Conservation (phyloP, 2,888 invertebrate genomes). For the Cinara cedri region DNA sequence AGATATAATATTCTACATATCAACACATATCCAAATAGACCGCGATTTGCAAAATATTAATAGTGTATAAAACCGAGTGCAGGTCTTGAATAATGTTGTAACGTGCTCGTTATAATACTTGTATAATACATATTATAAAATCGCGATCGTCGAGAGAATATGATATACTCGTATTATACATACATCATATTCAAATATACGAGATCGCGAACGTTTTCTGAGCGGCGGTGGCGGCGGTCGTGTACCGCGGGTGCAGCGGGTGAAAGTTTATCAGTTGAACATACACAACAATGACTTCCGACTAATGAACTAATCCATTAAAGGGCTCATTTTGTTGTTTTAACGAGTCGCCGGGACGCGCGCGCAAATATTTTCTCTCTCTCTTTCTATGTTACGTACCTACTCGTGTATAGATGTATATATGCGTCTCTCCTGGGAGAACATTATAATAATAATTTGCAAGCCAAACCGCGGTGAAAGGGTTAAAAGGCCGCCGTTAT, state of each 20-base stretch:
- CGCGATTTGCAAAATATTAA: neutral
- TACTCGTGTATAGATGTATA: neutral
- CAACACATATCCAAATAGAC: constrained; percentile 37
- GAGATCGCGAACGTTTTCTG: constrained; percentile 7
- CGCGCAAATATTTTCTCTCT: constrained; percentile 48
- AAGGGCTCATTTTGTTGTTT: constrained; percentile 56
- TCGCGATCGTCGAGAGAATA: constrained; percentile 16
- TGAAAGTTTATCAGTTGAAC: constrained; percentile 56
- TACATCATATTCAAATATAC: neutral
- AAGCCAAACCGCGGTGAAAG: constrained; percentile 50
- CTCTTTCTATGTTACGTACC: constrained; percentile 2
- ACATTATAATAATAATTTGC: constrained; percentile 45
- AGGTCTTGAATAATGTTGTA: constrained; percentile 10
- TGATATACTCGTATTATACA: no score
- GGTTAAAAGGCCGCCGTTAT: constrained; percentile 38
- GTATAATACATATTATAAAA: constrained; percentile 25
- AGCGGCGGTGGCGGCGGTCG: neutral
- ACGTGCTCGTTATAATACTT: constrained; percentile 16
- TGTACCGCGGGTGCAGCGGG: neutral
- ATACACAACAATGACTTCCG: constrained; percentile 55
- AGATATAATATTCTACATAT: no score
- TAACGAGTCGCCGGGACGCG: constrained; percentile 48
- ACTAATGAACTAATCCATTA: constrained; percentile 57
- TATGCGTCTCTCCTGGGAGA: constrained; percentile 20
- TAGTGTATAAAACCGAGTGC: neutral